A percentile compares a stretch with the other conserved stretches of the same genome.
phyloP scores from a whole-genome alignment of 2,888 invertebrate species.

The Netelia inedita region DNA sequence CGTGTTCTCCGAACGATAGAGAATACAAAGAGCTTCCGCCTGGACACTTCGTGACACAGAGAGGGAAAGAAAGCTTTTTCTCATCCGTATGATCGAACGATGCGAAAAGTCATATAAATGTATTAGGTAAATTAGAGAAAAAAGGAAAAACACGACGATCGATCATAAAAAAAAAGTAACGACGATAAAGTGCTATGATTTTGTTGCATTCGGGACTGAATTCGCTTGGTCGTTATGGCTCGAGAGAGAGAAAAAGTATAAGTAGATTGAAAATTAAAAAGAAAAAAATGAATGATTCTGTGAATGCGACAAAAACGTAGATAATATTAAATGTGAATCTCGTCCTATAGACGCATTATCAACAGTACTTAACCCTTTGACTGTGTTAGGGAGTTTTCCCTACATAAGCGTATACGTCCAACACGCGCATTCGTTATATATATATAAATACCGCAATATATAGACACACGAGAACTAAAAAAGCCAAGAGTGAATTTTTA shows the following conservation, averaged over 20 bases:
- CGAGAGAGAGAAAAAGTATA: constrained; percentile 11
- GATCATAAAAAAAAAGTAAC: constrained; percentile 33
- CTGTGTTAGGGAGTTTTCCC: constrained; percentile 54
- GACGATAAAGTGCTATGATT: constrained; percentile 46
- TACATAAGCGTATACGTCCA: constrained; percentile 67
- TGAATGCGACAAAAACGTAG: constrained; percentile 47
- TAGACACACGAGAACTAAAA: constrained; percentile 66
- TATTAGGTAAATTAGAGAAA: constrained; percentile 10
- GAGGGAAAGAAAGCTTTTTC: constrained; percentile 40
- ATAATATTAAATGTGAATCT: constrained; percentile 60
- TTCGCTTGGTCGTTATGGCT: constrained; percentile 53
- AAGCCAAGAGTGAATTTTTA: constrained; percentile 68
- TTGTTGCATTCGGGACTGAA: constrained; percentile 54
- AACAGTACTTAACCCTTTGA: constrained; percentile 67
- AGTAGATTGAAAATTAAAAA: background rate
- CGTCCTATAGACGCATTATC: constrained; percentile 62
- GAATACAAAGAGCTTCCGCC: constrained; percentile 66
- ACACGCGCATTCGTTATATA: constrained; percentile 69
- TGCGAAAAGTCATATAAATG: constrained; percentile 7
- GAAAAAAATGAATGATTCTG: constrained; percentile 42
- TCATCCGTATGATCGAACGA: constrained; percentile 46
- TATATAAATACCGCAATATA: constrained; percentile 62
- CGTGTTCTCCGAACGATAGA: constrained; percentile 57
- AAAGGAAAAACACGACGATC: constrained; percentile 23
- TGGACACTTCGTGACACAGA: constrained; percentile 14